These are phyloP conservation scores for Metridium senile DNA, from an alignment of 92 coral and sea anemone species.

Conservation along the genomic window DNA sequence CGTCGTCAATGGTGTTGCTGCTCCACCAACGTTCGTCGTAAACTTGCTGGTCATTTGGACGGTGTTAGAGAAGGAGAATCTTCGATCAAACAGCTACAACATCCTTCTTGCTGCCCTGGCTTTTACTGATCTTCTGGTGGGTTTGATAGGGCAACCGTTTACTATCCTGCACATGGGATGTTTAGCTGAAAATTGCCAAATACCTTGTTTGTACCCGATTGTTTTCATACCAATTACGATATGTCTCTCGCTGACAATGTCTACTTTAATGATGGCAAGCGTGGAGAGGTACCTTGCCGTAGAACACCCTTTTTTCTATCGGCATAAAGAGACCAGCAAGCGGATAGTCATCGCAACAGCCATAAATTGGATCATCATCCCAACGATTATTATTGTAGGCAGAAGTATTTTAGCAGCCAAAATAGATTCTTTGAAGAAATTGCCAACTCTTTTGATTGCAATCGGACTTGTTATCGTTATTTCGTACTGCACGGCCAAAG, in stretches of 20 bases:
- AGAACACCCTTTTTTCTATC: not conserved
- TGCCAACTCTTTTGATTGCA: not conserved
- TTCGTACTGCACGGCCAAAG: not conserved
- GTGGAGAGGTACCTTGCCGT: not conserved
- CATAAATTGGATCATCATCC: not conserved
- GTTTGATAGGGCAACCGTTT: constrained; percentile 3
- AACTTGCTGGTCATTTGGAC: constrained; percentile 29
- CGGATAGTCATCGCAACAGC: not conserved
- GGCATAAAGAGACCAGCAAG: not conserved
- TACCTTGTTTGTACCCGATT: not conserved
- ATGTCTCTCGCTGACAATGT: not conserved
- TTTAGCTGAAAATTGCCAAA: not conserved
- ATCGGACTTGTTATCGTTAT: not conserved
- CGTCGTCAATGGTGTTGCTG: constrained; percentile 12
- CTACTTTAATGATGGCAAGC: not conserved
- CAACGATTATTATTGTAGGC: not conserved
- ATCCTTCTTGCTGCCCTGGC: constrained; percentile 3
- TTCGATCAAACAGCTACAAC: constrained; percentile 18
- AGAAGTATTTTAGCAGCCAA: not conserved
- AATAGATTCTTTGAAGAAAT: not conserved
- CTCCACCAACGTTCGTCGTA: constrained; percentile 7
- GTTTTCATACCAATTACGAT: not conserved
- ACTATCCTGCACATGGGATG: not conserved
- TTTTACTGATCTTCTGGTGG: constrained; percentile 1
- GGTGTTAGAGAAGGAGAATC: constrained; percentile 5